Evolutionary conservation across 2,113 vertebrate genomes (phyloP).

Genomic region (Noctilio leporinus): DNA sequence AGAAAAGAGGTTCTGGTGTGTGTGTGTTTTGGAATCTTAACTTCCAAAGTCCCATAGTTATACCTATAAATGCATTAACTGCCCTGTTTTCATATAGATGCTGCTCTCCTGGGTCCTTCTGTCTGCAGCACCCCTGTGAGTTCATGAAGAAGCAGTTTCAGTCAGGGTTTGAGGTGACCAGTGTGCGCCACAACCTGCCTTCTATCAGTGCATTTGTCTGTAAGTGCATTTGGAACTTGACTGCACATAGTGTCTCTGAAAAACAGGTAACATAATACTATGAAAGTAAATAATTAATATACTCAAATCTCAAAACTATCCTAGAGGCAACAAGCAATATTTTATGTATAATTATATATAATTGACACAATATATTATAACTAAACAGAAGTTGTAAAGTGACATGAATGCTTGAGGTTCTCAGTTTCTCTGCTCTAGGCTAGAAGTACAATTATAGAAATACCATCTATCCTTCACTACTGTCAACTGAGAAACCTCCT

Average conservation of each 20-base stretch:
- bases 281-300: slow-evolving; percentile 43
- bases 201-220: neutral
- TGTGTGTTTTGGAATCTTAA: neutral
- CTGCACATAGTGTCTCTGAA: neutral
- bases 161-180: neutral
- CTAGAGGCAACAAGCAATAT: neutral
- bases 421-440: neutral
- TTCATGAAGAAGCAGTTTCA: neutral
- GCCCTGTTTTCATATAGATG: neutral
- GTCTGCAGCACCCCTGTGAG: neutral
- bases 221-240: slow-evolving; percentile 33
- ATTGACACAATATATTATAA: neutral
- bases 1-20: neutral
- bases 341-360: neutral
- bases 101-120: neutral
- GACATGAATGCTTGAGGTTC: neutral
- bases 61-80: neutral
- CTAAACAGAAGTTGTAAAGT: slow-evolving; percentile 22
- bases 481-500: neutral
- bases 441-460: neutral
- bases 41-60: neutral
- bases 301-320: neutral
- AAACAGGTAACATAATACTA: neutral
- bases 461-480: neutral
- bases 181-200: neutral